phyloP scores from a whole-genome alignment of 2,113 vertebrate genomes.

The Neotragus moschatus region DNA sequence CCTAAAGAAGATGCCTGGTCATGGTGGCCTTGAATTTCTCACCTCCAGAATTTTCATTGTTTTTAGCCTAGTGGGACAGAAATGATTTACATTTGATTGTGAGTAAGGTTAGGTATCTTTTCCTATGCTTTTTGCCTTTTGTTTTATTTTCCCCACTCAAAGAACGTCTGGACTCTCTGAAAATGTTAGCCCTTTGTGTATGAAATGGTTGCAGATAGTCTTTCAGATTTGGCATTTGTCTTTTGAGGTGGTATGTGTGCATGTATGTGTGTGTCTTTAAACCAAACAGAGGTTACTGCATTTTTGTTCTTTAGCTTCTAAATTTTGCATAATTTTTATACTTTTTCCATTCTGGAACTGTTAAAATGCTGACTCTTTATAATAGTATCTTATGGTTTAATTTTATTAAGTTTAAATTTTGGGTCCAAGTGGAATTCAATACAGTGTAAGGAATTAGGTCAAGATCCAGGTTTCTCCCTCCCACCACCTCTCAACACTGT shows the following conservation, averaged over 20 bases:
- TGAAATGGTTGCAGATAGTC: not conserved
- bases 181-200: not conserved
- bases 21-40: not conserved
- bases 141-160: not conserved
- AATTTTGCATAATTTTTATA: not conserved
- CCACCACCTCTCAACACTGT: not conserved
- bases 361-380: not conserved
- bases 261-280: not conserved
- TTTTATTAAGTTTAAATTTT: not conserved
- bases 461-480: not conserved
- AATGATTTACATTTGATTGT: not conserved
- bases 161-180: not conserved
- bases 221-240: not conserved
- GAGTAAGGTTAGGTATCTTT: not conserved
- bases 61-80: not conserved
- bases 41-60: not conserved
- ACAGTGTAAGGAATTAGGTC: not conserved
- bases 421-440: not conserved
- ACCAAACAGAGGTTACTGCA: not conserved
- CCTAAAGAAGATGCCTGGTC: not conserved
- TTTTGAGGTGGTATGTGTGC: not conserved
- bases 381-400: not conserved
- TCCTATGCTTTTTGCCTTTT: not conserved
- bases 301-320: not conserved
- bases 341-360: not conserved